Evolutionary conservation across 2,888 invertebrate genomes (phyloP).

Genomic region (Chirona hameri): DNA sequence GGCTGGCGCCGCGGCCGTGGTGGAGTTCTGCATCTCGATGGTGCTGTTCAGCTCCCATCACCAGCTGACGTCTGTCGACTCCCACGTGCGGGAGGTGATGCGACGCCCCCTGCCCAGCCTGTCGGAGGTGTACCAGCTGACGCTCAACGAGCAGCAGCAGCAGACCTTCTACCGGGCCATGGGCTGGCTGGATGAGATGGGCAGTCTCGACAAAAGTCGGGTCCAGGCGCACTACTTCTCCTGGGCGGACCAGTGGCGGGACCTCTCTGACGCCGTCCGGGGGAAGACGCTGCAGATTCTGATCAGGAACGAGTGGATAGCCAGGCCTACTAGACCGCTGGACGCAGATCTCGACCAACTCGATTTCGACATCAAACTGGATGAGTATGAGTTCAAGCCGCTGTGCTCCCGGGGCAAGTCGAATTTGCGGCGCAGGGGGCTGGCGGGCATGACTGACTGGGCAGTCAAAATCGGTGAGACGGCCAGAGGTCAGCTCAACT

Average conservation of each 20-base stretch:
- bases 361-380: too few relatives aligned
- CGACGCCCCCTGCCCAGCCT: not conserved
- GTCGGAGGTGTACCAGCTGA: not conserved
- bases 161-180: not conserved
- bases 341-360: too few relatives aligned
- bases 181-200: not conserved
- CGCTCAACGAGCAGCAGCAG: not conserved
- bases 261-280: not conserved
- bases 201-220: not conserved
- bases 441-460: not conserved
- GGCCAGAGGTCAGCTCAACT: not conserved
- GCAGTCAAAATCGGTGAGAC: not conserved
- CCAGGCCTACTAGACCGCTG: not conserved
- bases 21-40: not conserved
- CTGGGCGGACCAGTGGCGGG: not conserved
- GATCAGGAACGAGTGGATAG: not conserved
- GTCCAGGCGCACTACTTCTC: not conserved
- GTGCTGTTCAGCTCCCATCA: not conserved
- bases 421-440: not conserved
- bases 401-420: not conserved
- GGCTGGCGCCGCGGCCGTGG: not conserved
- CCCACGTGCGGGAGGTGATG: not conserved
- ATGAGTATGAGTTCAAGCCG: not conserved
- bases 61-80: not conserved
- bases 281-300: not conserved